phyloP scores from a whole-genome alignment of 2,797 vertebrate genomes.

The Phataginus tricuspis region DNA sequence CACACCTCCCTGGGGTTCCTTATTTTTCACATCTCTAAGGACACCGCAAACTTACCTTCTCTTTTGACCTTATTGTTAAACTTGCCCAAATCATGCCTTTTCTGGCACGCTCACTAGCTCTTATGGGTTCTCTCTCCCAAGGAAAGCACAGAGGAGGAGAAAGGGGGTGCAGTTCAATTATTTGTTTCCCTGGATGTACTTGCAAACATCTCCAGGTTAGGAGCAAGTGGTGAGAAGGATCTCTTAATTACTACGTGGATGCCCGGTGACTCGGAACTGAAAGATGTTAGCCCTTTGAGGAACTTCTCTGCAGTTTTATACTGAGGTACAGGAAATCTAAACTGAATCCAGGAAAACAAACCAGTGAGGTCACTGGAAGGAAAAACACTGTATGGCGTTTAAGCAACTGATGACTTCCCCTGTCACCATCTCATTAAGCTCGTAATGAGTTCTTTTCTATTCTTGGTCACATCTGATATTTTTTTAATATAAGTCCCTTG shows the following conservation, averaged over 20 bases:
- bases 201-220: conserved; percentile 64
- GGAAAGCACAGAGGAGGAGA: conserved; percentile 61
- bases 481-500: conserved; percentile 93
- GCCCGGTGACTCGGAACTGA: conserved; percentile 45
- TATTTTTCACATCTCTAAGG: conserved; percentile 76
- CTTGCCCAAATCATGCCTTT: conserved; percentile 74
- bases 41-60: conserved; percentile 77
- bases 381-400: conserved; percentile 85
- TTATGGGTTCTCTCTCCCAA: conserved; percentile 66
- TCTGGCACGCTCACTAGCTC: conserved; percentile 58
- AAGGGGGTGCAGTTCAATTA: conserved; percentile 66
- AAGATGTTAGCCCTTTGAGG: conserved; percentile 65
- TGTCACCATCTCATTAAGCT: conserved; percentile 94
- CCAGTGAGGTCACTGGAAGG: conserved; percentile 85
- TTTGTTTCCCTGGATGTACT: conserved; percentile 66
- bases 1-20: conserved; percentile 72
- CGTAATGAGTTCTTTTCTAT: conserved; percentile 97
- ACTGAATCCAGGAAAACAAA: conserved; percentile 84
- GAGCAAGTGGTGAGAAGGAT: conserved; percentile 14
- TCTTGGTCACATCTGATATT: conserved; percentile 97
- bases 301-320: conserved; percentile 78
- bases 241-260: conserved; percentile 80
- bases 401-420: conserved; percentile 90
- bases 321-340: conserved; percentile 79
- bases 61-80: conserved; percentile 79